phyloP scores from a whole-genome alignment of 2,888 invertebrate genomes.

The Myathropa florea region DNA sequence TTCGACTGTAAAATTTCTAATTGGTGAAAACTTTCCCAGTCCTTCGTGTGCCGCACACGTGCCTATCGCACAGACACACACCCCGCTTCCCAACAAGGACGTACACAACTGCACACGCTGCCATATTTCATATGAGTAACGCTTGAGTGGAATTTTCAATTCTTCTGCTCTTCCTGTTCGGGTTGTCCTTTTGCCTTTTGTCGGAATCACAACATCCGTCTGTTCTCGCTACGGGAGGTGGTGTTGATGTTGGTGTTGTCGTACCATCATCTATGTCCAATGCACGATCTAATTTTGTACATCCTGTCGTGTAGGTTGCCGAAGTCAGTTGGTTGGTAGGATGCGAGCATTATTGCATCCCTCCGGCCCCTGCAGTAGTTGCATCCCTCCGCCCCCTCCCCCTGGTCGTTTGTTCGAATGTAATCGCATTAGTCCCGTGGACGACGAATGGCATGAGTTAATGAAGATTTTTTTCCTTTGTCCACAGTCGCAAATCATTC shows the following conservation, averaged over 20 bases:
- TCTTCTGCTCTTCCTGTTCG: conserved; percentile 28
- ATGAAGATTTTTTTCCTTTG: conserved; percentile 51
- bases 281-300: conserved; percentile 45
- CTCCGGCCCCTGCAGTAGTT: background rate
- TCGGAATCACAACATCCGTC: conserved; percentile 51
- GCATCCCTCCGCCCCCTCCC: background rate
- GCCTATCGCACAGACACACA: conserved; percentile 18
- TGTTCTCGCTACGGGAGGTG: background rate
- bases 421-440: conserved; percentile 58
- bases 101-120: background rate
- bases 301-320: conserved; percentile 41
- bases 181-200: conserved; percentile 20
- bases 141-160: conserved; percentile 60
- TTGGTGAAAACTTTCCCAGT: background rate
- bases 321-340: conserved; percentile 48
- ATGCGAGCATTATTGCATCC: conserved; percentile 48
- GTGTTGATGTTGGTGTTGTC: conserved; percentile 5
- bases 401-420: conserved; percentile 38
- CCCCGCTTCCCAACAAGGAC: background rate
- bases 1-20: conserved; percentile 38
- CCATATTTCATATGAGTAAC: conserved; percentile 26
- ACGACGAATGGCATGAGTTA: conserved; percentile 59
- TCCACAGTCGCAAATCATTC: background rate
- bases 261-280: conserved; percentile 32
- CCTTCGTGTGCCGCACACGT: background rate